Percentiles rank a stretch among this genome's conserved stretches.
phyloP scores from a whole-genome alignment of 2,113 vertebrate genomes.

The Gnathonemus longibarbis region DNA sequence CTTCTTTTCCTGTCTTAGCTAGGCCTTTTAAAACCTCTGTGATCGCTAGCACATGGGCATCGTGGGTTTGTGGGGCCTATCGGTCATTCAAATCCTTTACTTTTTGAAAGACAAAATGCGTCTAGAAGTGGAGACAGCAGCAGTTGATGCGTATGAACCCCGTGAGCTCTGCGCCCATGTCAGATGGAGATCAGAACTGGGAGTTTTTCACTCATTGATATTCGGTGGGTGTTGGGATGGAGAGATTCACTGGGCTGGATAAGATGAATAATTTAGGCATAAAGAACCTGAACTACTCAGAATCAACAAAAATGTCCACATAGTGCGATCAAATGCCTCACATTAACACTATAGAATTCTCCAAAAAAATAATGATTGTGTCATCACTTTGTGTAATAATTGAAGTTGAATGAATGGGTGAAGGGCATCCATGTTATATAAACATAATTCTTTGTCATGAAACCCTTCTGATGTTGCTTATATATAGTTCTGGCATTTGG shows the following conservation, averaged over 20 bases:
- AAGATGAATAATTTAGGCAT: slow-evolving; percentile 5
- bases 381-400: not conserved
- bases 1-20: not conserved
- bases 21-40: not conserved
- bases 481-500: not conserved
- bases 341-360: not conserved
- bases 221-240: not conserved
- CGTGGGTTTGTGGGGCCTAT: not conserved
- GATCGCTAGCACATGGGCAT: not conserved
- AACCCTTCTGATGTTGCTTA: too few species aligned
- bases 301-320: not conserved
- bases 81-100: not conserved
- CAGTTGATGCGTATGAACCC: not conserved
- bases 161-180: not conserved
- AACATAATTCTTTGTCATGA: not conserved
- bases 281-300: not conserved
- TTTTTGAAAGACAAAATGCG: not conserved
- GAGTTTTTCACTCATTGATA: not conserved
- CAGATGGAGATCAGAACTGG: not conserved
- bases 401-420: not conserved
- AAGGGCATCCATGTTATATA: not conserved
- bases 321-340: not conserved
- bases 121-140: not conserved
- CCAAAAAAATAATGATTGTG: not conserved
- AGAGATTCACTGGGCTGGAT: slow-evolving; percentile 5